phyloP scores from a whole-genome alignment of 2,113 vertebrate species.

The Puma concolor region DNA sequence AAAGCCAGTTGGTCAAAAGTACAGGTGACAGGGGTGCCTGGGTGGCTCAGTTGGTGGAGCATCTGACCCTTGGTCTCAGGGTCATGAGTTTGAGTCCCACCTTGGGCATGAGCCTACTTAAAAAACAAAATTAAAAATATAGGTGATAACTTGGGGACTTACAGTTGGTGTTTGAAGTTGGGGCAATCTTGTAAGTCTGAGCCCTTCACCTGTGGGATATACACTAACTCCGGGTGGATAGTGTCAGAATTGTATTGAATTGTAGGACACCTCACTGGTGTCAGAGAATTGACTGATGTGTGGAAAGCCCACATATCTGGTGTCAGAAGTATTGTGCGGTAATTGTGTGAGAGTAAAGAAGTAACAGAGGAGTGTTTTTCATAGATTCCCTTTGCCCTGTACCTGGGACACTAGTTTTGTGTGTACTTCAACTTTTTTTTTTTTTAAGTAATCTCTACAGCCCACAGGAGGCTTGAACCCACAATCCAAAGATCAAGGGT shows the following conservation, averaged over 20 bases:
- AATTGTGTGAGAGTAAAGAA: background rate
- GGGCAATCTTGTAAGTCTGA: background rate
- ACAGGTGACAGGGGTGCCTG: background rate
- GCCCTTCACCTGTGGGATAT: background rate
- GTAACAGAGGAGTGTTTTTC: background rate
- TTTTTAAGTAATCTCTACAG: background rate
- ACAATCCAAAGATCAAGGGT: background rate
- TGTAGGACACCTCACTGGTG: background rate
- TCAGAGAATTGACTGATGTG: background rate
- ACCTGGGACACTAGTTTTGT: background rate
- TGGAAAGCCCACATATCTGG: background rate
- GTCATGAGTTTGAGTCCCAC: too few species aligned
- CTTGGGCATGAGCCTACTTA: too few species aligned
- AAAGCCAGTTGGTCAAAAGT: background rate
- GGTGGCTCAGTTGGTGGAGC: too few species aligned
- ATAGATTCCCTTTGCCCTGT: background rate
- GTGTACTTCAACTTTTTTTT: background rate
- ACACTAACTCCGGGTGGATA: background rate
- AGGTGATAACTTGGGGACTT: background rate
- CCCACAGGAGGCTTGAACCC: background rate
- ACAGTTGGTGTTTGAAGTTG: background rate
- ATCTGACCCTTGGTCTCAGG: too few species aligned
- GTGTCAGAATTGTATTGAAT: background rate
- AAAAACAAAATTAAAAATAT: background rate
- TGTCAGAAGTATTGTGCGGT: background rate